Evolutionary conservation across 2,888 invertebrate species (phyloP), one percentile per base, ranked within the genome.

Genomic region (Terebella lapidaria): DNA sequence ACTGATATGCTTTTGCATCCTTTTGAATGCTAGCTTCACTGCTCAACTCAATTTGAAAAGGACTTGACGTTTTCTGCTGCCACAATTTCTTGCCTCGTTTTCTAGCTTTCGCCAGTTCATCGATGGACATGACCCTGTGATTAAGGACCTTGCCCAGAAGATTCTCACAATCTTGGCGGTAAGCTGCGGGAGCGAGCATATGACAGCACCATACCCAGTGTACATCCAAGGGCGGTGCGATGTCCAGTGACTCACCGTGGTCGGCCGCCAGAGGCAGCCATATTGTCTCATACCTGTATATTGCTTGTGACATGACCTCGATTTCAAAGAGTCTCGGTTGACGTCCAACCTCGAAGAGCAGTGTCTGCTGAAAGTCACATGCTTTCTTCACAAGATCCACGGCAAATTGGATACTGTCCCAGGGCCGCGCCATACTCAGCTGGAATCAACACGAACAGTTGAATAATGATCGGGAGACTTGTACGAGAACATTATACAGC

Each of bases 141-240:
- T 82, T 80, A 22, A 82, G 69, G 2, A 81, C 70, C 56, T 67
- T 70, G 3, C 74, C 72, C 5, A 73, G 71, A 18, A 76, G 46
- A 3, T 63, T 61, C 53, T 67, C 67, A 61, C 76, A 74, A 63
- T 78, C 80, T 45, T 71, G 65, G 56, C 67, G 70, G 66, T 81
- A 81, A 22, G 66, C 62, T 18, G 67, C 62, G 1, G 80, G 79
- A 0, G 76, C 72, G 58, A 80, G 65, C 72, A 80, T 71, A 62
- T 80, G 80, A 46, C 78, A 78, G 65, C 82, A 82, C 83, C 83
- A 83, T 3, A 83, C 73, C 83, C 83, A 83, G 61, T 82, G 81
- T 18, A 83, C 79, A 65, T 83, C 82, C 29, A 82, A 61, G 15
- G 83, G 83, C 1, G 83, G 82, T n/a, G 79, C 78, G 27, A 57